Base-by-base conservation (phyloP, 2,797 vertebrate species). In the Cyclura pinguis region DNA sequence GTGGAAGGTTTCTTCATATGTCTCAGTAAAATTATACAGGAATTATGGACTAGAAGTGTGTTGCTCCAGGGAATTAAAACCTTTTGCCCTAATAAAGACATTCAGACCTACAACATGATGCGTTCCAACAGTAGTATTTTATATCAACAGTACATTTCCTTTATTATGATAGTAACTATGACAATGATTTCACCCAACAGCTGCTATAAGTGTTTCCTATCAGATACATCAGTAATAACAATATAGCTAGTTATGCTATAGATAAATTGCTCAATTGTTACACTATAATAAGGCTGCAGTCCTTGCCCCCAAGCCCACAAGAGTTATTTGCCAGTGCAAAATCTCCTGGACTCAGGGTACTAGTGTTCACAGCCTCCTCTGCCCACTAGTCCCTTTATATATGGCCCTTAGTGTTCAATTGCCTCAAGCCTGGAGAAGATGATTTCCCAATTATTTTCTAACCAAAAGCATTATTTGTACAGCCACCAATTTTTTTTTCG, bases 401-500 rank as follows among this genome's bases (percentile, higher is more conserved):
- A 67, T 67, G 86, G 5, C 90, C 50, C 57, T 50, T 80, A 90
- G 6, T 32, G 85, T 94, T 94, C 91, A 52, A 69, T 32, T 86
- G 74, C 74, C 86, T 92, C 87, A 55, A 14, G 5, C 22, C 16
- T 73, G 84, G 57, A 88, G n/a, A 3, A 35, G 24, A 47, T 84
- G 62, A 84, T 85, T 92, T 62, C 69, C 88, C 52, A 76, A 69
- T 29, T 82, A 88, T 32, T 76, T 89, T 74, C 55, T 89, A 86
- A 73, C 90, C 93, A 91, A 89, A 84, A 72, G 22, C 89, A 90
- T 55, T 27, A 90, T 92, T 92, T 8, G 89, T 88, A 93, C 92
- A 90, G 7, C 18, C 72, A 76, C 84, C 93, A 55, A 55, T 93
- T 92, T 29, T 77, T 77, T 74, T 90, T 87, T 88, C 92, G 92